Percentiles rank a stretch among this genome's conserved stretches.
phyloP scores from a whole-genome alignment of 2,797 vertebrate genomes.

The Spondyliosoma cantharus region DNA sequence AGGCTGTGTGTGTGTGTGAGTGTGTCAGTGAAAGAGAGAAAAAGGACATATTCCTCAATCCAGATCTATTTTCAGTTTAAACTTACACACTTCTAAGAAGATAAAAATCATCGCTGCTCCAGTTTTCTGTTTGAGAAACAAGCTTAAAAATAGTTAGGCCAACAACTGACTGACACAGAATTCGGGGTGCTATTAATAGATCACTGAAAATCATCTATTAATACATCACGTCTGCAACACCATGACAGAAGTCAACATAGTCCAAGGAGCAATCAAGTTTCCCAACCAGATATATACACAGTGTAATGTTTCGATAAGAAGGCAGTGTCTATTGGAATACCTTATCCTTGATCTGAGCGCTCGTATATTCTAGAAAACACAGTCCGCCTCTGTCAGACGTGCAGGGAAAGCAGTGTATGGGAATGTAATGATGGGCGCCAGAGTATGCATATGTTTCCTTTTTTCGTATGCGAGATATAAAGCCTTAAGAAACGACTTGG shows the following conservation, averaged over 20 bases:
- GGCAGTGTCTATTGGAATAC: neutral
- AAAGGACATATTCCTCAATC: neutral
- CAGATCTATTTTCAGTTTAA: constrained; percentile 59
- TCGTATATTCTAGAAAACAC: constrained; percentile 7
- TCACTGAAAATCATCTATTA: constrained; percentile 44
- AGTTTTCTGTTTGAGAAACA: constrained; percentile 39
- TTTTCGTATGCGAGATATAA: constrained; percentile 42
- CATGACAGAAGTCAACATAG: neutral
- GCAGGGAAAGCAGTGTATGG: constrained; percentile 16
- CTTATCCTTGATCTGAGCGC: constrained; percentile 18
- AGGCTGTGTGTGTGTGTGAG: neutral
- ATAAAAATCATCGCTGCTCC: constrained; percentile 33
- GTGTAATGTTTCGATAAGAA: constrained; percentile 14
- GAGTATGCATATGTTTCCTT: constrained; percentile 48
- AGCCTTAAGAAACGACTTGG: constrained; percentile 40
- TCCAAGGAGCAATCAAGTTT: no score
- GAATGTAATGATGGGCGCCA: constrained; percentile 33
- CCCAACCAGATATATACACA: no score
- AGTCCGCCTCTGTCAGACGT: constrained; percentile 43
- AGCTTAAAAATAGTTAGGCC: constrained; percentile 51
- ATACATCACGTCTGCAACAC: constrained; percentile 22
- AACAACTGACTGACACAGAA: constrained; percentile 33
- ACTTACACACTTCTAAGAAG: constrained; percentile 30
- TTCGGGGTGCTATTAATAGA: constrained; percentile 52
- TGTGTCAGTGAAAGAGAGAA: neutral